phyloP scores from a whole-genome alignment of 2,888 invertebrate genomes.

The Harmothoe impar region DNA sequence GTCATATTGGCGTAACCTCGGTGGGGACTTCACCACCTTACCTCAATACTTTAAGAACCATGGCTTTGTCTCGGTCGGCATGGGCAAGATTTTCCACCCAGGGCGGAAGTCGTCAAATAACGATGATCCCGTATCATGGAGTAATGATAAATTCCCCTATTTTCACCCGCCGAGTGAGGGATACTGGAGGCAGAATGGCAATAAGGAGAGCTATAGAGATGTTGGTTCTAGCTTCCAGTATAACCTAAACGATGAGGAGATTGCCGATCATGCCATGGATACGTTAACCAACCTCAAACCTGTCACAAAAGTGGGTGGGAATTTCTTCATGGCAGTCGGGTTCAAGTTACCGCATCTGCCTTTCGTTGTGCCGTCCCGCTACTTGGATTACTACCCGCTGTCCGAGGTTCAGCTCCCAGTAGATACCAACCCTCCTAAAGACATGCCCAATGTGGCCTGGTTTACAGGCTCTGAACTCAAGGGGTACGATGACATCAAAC shows the following conservation, averaged over 20 bases:
- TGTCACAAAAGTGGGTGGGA: conserved; percentile 51
- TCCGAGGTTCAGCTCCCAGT: conserved; percentile 69
- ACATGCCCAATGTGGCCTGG: conserved; percentile 55
- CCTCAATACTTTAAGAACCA: conserved; percentile 72
- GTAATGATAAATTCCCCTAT: conserved; percentile 66
- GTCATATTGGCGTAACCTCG: conserved; percentile 70
- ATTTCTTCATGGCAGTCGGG: conserved; percentile 70
- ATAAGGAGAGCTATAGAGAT: not conserved
- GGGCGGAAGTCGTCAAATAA: conserved; percentile 66
- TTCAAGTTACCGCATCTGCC: conserved; percentile 70
- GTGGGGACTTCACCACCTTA: conserved; percentile 73
- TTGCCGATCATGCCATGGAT: conserved; percentile 64
- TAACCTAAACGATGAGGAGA: conserved; percentile 63
- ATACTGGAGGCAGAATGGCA: conserved; percentile 54
- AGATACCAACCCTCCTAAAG: not conserved
- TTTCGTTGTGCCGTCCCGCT: conserved; percentile 64
- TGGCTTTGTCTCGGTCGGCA: conserved; percentile 70
- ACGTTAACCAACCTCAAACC: conserved; percentile 20
- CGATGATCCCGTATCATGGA: conserved; percentile 73
- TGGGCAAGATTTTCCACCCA: conserved; percentile 73
- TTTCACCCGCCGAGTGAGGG: conserved; percentile 65
- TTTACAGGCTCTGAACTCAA: conserved; percentile 37
- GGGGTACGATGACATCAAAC: conserved; percentile 63
- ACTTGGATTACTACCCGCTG: conserved; percentile 64
- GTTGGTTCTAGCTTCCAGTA: not conserved